Conservation (phyloP, 2,888 invertebrate species). For the Tupiocoris notatus region DNA sequence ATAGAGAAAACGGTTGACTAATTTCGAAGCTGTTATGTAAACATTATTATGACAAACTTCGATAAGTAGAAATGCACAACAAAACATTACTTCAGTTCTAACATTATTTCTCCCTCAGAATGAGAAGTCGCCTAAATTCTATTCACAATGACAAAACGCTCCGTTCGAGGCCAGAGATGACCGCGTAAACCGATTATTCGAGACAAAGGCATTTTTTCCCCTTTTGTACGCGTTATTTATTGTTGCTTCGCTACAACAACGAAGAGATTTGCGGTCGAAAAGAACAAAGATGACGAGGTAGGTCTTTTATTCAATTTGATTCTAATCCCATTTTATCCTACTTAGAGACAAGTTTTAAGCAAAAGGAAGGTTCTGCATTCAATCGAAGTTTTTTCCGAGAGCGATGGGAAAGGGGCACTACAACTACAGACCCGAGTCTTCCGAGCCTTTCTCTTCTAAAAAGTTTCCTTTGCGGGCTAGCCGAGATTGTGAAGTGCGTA, state of each 20-base stretch:
- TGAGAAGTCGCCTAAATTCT: not conserved
- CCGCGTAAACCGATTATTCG: not conserved
- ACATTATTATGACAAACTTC: no score
- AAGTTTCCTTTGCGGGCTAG: not conserved
- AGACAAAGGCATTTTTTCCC: not conserved
- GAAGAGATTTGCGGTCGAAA: not conserved
- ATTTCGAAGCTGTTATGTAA: no score
- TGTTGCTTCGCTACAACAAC: not conserved
- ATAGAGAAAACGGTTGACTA: no score
- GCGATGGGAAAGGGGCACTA: not conserved
- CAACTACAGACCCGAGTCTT: not conserved
- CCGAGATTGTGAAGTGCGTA: no score
- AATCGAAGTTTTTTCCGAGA: slow-evolving; percentile 19
- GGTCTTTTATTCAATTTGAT: slow-evolving; percentile 2
- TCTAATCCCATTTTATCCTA: slow-evolving; percentile 16
- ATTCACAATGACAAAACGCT: not conserved
- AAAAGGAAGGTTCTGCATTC: not conserved
- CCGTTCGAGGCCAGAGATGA: not conserved
- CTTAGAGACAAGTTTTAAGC: slow-evolving; percentile 6
- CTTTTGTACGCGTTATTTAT: not conserved
- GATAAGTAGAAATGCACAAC: no score
- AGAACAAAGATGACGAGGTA: not conserved
- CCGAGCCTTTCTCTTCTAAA: not conserved
- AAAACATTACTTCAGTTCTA: no score
- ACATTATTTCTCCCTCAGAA: no score